Conservation (phyloP, 1,140 invertebrate species). For the Carposina sasakii region DNA sequence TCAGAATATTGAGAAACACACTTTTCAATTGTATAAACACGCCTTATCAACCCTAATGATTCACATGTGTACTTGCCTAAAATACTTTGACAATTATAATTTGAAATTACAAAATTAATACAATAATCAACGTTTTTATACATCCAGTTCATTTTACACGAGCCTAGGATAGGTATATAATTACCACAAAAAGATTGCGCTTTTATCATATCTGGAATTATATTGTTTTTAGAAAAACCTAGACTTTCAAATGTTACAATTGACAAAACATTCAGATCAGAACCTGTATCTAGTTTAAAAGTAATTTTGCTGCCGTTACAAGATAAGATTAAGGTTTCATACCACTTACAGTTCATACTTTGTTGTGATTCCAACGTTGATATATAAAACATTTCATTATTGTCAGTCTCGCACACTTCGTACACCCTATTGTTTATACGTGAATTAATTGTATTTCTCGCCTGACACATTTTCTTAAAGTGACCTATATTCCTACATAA, state of each 20-base stretch:
- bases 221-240: constrained; percentile 4
- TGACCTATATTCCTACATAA: constrained; percentile 2
- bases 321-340: background rate
- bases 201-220: background rate
- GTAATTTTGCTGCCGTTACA: background rate
- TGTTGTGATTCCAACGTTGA: background rate
- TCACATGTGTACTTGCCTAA: constrained; percentile 2
- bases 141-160: background rate
- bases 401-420: background rate
- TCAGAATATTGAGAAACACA: constrained; percentile 7
- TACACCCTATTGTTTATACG: constrained; percentile 10
- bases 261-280: constrained; percentile 2
- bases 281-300: constrained; percentile 11
- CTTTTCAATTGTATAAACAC: background rate
- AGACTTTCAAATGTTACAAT: background rate
- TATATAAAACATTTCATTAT: constrained; percentile 4
- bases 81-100: constrained; percentile 1
- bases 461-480: constrained; percentile 6
- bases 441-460: background rate
- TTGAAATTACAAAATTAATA: constrained; percentile 5
- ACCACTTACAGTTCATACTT: background rate
- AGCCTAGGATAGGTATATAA: constrained; percentile 5
- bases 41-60: background rate
- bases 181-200: background rate
- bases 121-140: constrained; percentile 1